phyloP scores from a whole-genome alignment of 2,888 invertebrate genomes.

The Phaonia tiefii region DNA sequence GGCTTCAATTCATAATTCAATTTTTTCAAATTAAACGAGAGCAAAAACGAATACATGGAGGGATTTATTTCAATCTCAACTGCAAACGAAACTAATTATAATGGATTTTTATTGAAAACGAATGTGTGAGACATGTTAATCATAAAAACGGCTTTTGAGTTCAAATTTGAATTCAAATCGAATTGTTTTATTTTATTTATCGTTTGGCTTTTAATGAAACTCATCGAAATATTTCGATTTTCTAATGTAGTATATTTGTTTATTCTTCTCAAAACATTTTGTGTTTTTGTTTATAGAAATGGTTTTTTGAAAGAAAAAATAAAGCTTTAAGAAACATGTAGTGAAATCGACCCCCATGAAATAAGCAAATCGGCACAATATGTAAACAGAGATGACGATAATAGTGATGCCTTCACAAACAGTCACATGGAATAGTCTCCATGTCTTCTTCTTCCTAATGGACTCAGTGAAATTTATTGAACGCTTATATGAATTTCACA shows the following conservation, averaged over 20 bases:
- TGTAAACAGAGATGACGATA: too few species aligned
- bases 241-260: conserved; percentile 9
- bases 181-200: not conserved
- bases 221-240: conserved; percentile 2
- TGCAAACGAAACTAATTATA: conserved; percentile 25
- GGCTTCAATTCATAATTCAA: conserved; percentile 16
- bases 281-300: conserved; percentile 29
- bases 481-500: too few species aligned
- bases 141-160: not conserved
- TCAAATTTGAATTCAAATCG: not conserved
- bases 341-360: not conserved
- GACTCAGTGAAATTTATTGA: too few species aligned
- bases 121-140: conserved; percentile 18
- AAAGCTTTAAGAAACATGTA: not conserved
- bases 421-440: too few species aligned
- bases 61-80: conserved; percentile 24
- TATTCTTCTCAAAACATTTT: conserved; percentile 7
- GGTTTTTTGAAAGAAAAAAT: not conserved
- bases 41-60: not conserved
- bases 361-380: too few species aligned
- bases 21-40: not conserved
- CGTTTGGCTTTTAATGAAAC: not conserved
- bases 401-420: too few species aligned
- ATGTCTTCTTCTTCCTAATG: too few species aligned
- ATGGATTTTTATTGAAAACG: conserved; percentile 8